Base-by-base conservation (phyloP, 2,888 invertebrate genomes). In the Coronaproctus castanopsis region DNA sequence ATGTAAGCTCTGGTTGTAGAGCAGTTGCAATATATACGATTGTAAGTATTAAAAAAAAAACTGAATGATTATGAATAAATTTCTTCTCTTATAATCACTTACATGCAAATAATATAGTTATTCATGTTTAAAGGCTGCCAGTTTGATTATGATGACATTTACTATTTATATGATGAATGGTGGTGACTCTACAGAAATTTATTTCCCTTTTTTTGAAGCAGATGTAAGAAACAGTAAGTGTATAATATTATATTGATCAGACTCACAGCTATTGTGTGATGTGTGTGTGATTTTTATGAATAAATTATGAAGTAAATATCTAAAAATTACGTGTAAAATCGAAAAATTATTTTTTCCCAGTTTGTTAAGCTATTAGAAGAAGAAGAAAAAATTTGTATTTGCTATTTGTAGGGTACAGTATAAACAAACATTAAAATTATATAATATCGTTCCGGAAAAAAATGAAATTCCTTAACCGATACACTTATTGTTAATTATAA, bases 161-260 rank as follows among this genome's bases (percentile, higher is more conserved):
- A 80, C 86, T 61, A 72, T 73, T 1, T 89, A 89, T 70, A 83
- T 87, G 73, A 79, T 91, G 75, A 71, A 72, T 64, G 91, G 91
- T n/a, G 91, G 91, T 21, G 89, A 90, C 68, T 90, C 90, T 0
- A 82, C 87, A 0, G 89, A 90, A 70, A 74, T 90, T 2, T 91
- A 89, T 75, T 86, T 85, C 68, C 91, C 91, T 0, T 74, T 89
- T 36, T 92, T 91, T 72, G 91, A 92, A 73, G 81, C 89, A 24
- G 89, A 90, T 73, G 79, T 87, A 5, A 76, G 84, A 69, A 73
- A 74, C 65, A 82, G 85, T 85, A 73, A 78, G 82, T 79, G 64
- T 61, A 57, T 51, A 51, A 23, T 14, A 36, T 14, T 36, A 36
- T 36, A 8, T 36, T 36, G n/a, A 36, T 36, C 14, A 36, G 14